Conservation (phyloP, 2,113 vertebrate genomes). For the Oxyura jamaicensis region DNA sequence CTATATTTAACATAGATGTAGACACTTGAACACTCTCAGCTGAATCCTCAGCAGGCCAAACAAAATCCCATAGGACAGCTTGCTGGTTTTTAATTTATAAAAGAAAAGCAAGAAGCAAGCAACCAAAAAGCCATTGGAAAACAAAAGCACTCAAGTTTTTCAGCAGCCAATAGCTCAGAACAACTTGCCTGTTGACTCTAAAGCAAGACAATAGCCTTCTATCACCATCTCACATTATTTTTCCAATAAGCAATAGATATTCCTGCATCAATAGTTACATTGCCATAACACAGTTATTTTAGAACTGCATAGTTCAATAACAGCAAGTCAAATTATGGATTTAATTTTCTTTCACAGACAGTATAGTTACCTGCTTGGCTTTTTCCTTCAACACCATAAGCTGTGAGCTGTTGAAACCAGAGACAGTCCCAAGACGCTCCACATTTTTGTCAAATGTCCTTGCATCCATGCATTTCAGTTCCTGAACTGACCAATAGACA, state of each 20-base stretch:
- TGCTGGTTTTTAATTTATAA: not conserved
- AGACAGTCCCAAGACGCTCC: slow-evolving; percentile 76
- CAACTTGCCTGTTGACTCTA: not conserved
- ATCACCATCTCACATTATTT: slow-evolving; percentile 12
- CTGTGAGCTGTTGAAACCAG: slow-evolving; percentile 71
- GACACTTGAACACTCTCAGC: not conserved
- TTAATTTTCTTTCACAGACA: not conserved
- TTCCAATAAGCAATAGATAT: slow-evolving; percentile 25
- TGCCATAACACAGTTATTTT: slow-evolving; percentile 43
- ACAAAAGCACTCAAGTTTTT: not conserved
- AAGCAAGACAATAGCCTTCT: slow-evolving; percentile 11
- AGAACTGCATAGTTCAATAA: slow-evolving; percentile 33
- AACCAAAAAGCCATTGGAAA: slow-evolving; percentile 9
- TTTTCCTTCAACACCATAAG: slow-evolving; percentile 79
- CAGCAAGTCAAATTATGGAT: slow-evolving; percentile 33
- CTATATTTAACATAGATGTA: not conserved
- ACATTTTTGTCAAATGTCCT: slow-evolving; percentile 74
- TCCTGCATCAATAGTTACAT: not conserved
- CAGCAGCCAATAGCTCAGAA: slow-evolving; percentile 4
- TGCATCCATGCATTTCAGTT: slow-evolving; percentile 74
- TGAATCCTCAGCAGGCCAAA: slow-evolving; percentile 4
- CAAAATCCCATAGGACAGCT: not conserved
- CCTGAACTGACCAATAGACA: slow-evolving; percentile 75
- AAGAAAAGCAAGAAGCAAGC: slow-evolving; percentile 17
- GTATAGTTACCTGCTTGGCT: slow-evolving; percentile 74